Evolutionary conservation across 2,888 invertebrate genomes (phyloP), one percentile per base, ranked within the genome.

Genomic region (Eupsilia transversa): DNA sequence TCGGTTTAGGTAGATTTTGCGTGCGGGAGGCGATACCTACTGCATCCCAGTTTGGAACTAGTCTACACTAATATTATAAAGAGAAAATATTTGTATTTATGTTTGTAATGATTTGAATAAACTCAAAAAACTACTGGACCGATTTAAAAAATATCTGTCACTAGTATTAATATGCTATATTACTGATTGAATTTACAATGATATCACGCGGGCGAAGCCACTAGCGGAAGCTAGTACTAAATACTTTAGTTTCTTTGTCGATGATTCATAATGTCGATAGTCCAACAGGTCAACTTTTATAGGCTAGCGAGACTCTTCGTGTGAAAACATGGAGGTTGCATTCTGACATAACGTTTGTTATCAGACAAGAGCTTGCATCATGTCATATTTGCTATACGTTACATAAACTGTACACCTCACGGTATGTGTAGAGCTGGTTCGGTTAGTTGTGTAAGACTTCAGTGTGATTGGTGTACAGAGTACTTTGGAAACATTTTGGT

Each of bases 401-500:
- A 57, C 23, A 35, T 10, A 17, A 30, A 33, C 20, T 6, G 20
- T 6, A 0, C 17, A n/a, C n/a, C 30, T 23, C 30, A 20, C n/a
- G n/a, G n/a, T 30, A 73, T 27, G 46, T 14, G 30, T 9, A 5
- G 12, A 52, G 35, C 35, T 30, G 43, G n/a, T 54, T 46, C 27
- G 33, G 46, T 46, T 38, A 64, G 17, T 54, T 60, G 23, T 41
- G 46, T 61, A 46, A 73, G 14, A n/a, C 41, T 46, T 20, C 30
- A 59, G 3, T 41, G 14, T 27, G 72, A 35, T 61, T 59, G 43
- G 12, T 27, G 83, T 27, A 49, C 57, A 12, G 30, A 38, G 17
- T 30, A 52, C 20, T 52, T 61, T 43, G 17, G 27, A 63, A 54
- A 65, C 30, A 65, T 71, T 79, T 79, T 41, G 65, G 60, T 60